These are phyloP conservation scores for Nymphalis io DNA, from an alignment of 1,140 invertebrate species.

Conservation along the genomic window DNA sequence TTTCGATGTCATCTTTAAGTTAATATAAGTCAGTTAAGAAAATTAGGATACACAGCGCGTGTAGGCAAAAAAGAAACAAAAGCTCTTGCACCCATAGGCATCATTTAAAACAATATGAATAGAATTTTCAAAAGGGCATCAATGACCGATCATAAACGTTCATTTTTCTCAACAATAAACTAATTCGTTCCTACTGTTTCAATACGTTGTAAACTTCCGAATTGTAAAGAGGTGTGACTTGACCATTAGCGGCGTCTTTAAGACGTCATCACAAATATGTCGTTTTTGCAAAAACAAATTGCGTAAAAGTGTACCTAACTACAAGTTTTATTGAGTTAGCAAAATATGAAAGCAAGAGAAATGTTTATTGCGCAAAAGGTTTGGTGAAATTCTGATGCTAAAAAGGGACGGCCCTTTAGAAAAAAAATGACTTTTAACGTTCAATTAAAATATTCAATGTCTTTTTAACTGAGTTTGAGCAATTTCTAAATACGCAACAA, in stretches of 20 bases:
- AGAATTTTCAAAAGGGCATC: conserved; percentile 44
- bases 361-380: conserved; percentile 64
- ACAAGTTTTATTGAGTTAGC: conserved; percentile 43
- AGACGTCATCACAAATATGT: conserved; percentile 37
- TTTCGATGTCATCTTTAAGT: background rate
- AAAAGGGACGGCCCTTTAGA: conserved; percentile 6
- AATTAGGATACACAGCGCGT: conserved; percentile 29
- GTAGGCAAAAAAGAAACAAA: conserved; percentile 35
- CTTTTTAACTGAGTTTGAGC: background rate
- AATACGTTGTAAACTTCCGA: conserved; percentile 66
- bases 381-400: conserved; percentile 56
- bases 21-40: background rate
- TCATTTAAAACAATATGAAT: conserved; percentile 53
- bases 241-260: conserved; percentile 58
- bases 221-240: conserved; percentile 57
- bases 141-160: conserved; percentile 59
- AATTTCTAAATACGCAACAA: background rate
- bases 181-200: conserved; percentile 70
- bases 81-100: conserved; percentile 44
- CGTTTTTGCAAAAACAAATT: conserved; percentile 55
- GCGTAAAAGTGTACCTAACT: conserved; percentile 46
- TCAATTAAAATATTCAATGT: conserved; percentile 17
- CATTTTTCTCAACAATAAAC: conserved; percentile 65
- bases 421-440: background rate
- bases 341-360: conserved; percentile 50